Conservation (phyloP, 2,888 invertebrate genomes). For the Pomacea canaliculata region DNA sequence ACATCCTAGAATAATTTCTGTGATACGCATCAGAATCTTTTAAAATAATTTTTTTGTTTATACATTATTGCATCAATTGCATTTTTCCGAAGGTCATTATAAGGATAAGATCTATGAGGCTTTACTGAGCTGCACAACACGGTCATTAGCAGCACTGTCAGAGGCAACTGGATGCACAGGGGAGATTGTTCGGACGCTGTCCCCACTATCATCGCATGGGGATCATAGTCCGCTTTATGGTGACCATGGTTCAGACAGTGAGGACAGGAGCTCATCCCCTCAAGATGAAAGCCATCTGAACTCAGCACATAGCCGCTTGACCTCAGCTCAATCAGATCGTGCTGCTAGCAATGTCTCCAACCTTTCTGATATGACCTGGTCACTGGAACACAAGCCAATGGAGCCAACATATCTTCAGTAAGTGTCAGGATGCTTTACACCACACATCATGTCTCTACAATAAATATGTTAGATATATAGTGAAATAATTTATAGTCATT, state of each 20-base stretch:
- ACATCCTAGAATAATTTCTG: too few relatives aligned
- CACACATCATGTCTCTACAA: too few relatives aligned
- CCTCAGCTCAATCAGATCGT: conserved; percentile 46
- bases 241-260: conserved; percentile 37
- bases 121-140: conserved; percentile 57
- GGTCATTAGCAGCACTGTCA: conserved; percentile 63
- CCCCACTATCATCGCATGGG: conserved; percentile 42
- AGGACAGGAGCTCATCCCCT: conserved; percentile 44
- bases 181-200: conserved; percentile 57
- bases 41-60: not conserved
- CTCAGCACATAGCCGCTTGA: conserved; percentile 29
- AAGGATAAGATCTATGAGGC: conserved; percentile 63
- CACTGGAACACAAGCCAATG: conserved; percentile 49
- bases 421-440: conserved; percentile 29
- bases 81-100: conserved; percentile 54
- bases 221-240: not conserved
- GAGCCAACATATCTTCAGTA: conserved; percentile 62
- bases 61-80: not conserved
- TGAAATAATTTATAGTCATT: too few relatives aligned
- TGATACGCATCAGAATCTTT: too few relatives aligned
- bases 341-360: conserved; percentile 60
- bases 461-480: too few relatives aligned
- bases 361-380: conserved; percentile 65
- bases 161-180: conserved; percentile 66
- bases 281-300: conserved; percentile 39